Percentiles rank a stretch among this genome's conserved stretches.
These are phyloP conservation scores for Malurus melanocephalus DNA, from an alignment of 2,113 vertebrate genomes.

Conservation along the genomic window DNA sequence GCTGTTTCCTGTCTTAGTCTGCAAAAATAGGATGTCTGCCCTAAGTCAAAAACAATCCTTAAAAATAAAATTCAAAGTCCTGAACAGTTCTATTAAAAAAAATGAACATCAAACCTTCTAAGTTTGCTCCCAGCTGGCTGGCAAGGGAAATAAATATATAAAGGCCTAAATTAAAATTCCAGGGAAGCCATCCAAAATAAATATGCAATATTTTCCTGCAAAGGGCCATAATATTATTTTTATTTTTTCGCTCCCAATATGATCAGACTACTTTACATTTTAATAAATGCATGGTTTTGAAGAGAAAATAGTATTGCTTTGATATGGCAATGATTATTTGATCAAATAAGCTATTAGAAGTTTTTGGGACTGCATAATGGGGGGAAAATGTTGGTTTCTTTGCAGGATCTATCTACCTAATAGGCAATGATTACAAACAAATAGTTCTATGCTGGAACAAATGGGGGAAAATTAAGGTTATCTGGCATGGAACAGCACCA, in stretches of 20 bases:
- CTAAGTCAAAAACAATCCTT: constrained; percentile 51
- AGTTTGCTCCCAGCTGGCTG: constrained; percentile 16
- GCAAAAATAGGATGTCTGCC: background rate
- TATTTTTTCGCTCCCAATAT: constrained; percentile 43
- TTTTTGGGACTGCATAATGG: constrained; percentile 49
- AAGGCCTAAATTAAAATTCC: constrained; percentile 61
- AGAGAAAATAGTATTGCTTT: constrained; percentile 66
- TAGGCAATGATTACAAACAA: constrained; percentile 71
- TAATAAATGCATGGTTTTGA: constrained; percentile 69
- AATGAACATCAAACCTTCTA: background rate
- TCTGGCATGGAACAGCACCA: constrained; percentile 54
- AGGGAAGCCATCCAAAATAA: constrained; percentile 71
- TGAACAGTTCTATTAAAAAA: background rate
- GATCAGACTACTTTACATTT: constrained; percentile 71
- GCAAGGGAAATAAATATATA: constrained; percentile 46
- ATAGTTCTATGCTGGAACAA: constrained; percentile 69
- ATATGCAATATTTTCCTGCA: constrained; percentile 58
- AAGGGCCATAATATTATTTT: constrained; percentile 55
- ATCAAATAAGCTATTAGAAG: constrained; percentile 69
- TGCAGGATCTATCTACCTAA: constrained; percentile 52
- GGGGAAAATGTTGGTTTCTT: constrained; percentile 30
- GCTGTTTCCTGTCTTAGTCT: constrained; percentile 18
- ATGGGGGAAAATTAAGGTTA: constrained; percentile 65
- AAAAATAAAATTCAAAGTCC: constrained; percentile 55
- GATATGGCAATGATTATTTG: constrained; percentile 70